A percentile compares a stretch with the other conserved stretches of the same genome.
phyloP scores from a whole-genome alignment of 2,113 vertebrate species.

The Rafetus swinhoei region DNA sequence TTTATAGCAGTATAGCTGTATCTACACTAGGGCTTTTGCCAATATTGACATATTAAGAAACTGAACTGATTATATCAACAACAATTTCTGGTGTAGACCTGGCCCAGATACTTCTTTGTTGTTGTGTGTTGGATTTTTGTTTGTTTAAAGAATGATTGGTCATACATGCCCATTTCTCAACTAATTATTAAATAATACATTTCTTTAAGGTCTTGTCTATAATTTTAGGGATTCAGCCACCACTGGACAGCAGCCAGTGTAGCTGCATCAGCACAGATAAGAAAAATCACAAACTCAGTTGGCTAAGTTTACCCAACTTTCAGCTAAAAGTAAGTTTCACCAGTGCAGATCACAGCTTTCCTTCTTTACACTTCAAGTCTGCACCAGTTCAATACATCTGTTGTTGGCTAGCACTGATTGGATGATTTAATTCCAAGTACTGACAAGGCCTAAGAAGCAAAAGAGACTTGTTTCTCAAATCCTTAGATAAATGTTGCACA shows the following conservation, averaged over 20 bases:
- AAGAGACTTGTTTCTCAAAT: not conserved
- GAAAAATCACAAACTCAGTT: not conserved
- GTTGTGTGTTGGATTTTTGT: not conserved
- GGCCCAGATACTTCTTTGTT: not conserved
- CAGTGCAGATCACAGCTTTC: fast-evolving
- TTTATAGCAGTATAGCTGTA: not conserved
- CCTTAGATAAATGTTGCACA: fast-evolving
- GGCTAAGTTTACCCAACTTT: not conserved
- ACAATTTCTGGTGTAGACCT: not conserved
- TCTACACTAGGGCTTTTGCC: not conserved
- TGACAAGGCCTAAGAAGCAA: not conserved
- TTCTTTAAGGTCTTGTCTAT: not conserved
- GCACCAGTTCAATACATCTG: not conserved
- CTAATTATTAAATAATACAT: not conserved
- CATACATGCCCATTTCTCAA: not conserved
- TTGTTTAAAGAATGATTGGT: not conserved
- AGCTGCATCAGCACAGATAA: not conserved
- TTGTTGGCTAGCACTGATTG: not conserved
- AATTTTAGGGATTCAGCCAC: not conserved
- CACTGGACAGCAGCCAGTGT: not conserved
- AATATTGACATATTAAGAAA: not conserved
- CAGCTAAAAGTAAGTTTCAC: not conserved
- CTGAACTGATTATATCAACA: too few relatives aligned
- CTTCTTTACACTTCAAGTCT: not conserved
- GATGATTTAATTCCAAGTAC: not conserved